These are phyloP conservation scores for Trachelus stipa DNA, from an alignment of 2,888 invertebrate species.

Conservation along the genomic window DNA sequence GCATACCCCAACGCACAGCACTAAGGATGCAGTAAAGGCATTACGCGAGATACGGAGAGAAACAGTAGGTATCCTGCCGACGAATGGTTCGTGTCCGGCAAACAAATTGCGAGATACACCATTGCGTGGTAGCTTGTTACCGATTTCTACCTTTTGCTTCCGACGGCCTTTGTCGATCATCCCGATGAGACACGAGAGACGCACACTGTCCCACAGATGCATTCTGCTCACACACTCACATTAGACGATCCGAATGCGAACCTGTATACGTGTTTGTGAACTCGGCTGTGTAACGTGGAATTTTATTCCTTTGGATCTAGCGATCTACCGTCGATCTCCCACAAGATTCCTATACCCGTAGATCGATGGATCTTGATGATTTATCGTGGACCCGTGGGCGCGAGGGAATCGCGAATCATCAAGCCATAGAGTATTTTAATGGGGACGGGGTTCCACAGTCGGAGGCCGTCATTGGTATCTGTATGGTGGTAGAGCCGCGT, in stretches of 20 bases:
- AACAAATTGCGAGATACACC: constrained; percentile 65
- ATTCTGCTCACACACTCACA: background rate
- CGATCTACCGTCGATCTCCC: background rate
- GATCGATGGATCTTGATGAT: background rate
- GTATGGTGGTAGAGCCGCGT: background rate
- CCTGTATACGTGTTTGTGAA: background rate
- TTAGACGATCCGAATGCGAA: background rate
- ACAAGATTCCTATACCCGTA: background rate
- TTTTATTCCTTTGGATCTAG: background rate
- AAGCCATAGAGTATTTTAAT: constrained; percentile 40
- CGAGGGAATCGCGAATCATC: constrained; percentile 17
- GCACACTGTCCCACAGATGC: background rate
- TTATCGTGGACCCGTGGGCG: background rate
- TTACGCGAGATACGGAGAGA: background rate
- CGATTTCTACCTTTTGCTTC: constrained; percentile 29
- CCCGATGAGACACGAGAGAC: background rate
- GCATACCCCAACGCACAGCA: background rate
- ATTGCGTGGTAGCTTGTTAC: constrained; percentile 59
- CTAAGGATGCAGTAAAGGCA: background rate
- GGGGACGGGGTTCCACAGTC: constrained; percentile 7
- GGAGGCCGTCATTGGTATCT: background rate
- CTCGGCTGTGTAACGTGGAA: background rate
- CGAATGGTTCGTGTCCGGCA: constrained; percentile 64
- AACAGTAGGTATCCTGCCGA: constrained; percentile 48
- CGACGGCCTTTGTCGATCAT: background rate